Base-by-base conservation (phyloP, 1,140 invertebrate species). In the Drosophila sproati region DNA sequence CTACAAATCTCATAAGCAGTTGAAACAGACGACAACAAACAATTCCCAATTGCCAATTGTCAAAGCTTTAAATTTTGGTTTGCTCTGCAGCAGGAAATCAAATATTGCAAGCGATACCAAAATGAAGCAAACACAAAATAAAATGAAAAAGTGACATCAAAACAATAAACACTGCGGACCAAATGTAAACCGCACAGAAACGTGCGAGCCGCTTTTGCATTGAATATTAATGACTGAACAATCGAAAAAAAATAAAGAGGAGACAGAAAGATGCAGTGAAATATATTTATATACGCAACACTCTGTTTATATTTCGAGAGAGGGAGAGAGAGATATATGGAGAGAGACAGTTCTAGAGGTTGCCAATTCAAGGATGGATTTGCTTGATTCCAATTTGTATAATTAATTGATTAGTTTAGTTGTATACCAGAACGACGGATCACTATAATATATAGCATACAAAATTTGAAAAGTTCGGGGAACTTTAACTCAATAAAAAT, bases 171-270 rank as follows among this genome's bases (percentile, higher is more conserved):
- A 76, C 51, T 64, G 43, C 52, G 34, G 41, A 20, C 67, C 56
- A 88, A 82, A 82, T 82, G 83, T 83, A 86, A 86, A 70, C 80
- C 62, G 73, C 72, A 77, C 66, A 35, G 72, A 77, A 82, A 88
- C 83, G 79, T 86, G 82, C 83, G 68, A 82, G 74, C 34, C 28
- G 57, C 47, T 82, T 89, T 83, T 72, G 83, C 62, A 80, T 83
- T 62, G 85, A 89, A 89, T 89, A 68, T 80, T 54, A 89, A 83
- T 80, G 62, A 66, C n/a, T 31, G 34, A 43, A 29, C n/a, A n/a
- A 45, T 35, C 54, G 20, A 20, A 20, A 20, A 45, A 12, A n/a
- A 34, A n/a, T 2, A n/a, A 32, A 29, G 32, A 5, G 39, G 20
- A 48, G 41, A 69, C 4, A 32, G 34, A 37, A 6, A 68, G 8